Percentiles rank a stretch among this genome's conserved stretches.
Evolutionary conservation across 2,113 vertebrate genomes (phyloP).

Genomic region (Zosterops lateralis): DNA sequence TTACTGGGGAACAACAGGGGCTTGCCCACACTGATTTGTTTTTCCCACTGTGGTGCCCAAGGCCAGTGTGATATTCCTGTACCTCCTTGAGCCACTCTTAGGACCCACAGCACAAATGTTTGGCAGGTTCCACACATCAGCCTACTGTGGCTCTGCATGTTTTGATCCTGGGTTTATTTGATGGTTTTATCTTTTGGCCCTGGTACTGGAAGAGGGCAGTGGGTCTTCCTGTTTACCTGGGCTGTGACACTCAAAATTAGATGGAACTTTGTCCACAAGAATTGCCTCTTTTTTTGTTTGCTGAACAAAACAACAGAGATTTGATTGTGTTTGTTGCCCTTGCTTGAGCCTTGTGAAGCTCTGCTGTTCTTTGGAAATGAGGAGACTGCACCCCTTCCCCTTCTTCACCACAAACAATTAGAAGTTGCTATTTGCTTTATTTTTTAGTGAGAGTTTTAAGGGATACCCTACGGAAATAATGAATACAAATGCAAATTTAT

Average conservation of each 20-base stretch:
- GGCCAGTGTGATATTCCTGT: not conserved
- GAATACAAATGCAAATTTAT: not conserved
- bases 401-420: not conserved
- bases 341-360: not conserved
- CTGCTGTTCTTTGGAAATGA: not conserved
- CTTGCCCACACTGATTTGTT: not conserved
- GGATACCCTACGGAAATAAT: not conserved
- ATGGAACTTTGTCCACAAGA: not conserved
- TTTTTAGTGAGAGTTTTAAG: not conserved
- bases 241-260: not conserved
- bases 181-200: not conserved
- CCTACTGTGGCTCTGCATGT: not conserved
- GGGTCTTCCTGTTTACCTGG: not conserved
- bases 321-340: not conserved
- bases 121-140: not conserved
- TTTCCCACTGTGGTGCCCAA: fast-evolving
- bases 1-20: not conserved
- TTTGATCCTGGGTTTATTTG: not conserved
- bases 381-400: not conserved
- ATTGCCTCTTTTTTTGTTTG: not conserved
- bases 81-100: not conserved
- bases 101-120: not conserved
- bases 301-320: not conserved
- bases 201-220: not conserved
- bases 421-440: not conserved